Conservation (phyloP, 2,113 vertebrate species). For the Rhinopomastus cyanomelas region DNA sequence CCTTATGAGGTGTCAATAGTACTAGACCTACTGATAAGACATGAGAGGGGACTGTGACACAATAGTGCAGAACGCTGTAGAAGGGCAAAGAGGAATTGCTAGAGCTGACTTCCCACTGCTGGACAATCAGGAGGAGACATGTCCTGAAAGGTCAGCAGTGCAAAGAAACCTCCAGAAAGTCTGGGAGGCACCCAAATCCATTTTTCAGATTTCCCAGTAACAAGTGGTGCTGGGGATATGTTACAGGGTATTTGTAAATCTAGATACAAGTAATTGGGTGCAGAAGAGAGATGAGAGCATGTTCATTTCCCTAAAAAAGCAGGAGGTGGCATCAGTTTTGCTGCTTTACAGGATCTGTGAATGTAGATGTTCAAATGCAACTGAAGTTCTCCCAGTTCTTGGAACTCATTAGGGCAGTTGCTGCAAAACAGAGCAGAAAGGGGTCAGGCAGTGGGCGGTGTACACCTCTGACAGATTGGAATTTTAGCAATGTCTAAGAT, state of each 20-base stretch:
- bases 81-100: neutral
- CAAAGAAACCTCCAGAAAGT: neutral
- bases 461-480: neutral
- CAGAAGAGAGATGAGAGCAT: fast-evolving
- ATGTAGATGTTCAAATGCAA: neutral
- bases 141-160: neutral
- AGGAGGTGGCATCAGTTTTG: neutral
- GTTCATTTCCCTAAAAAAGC: neutral
- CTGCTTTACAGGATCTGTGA: neutral
- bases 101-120: neutral
- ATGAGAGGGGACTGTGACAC: neutral
- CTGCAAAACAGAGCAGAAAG: neutral
- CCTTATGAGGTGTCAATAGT: neutral
- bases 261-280: neutral
- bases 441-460: neutral
- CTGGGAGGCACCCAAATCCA: neutral
- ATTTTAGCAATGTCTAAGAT: neutral
- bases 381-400: neutral
- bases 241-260: neutral
- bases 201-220: neutral
- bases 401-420: neutral
- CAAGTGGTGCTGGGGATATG: neutral
- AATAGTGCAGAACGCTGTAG: neutral
- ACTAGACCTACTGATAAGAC: neutral
- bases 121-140: neutral